These are phyloP conservation scores for Hirundo rustica DNA, from an alignment of 2,797 vertebrate species.

Conservation along the genomic window DNA sequence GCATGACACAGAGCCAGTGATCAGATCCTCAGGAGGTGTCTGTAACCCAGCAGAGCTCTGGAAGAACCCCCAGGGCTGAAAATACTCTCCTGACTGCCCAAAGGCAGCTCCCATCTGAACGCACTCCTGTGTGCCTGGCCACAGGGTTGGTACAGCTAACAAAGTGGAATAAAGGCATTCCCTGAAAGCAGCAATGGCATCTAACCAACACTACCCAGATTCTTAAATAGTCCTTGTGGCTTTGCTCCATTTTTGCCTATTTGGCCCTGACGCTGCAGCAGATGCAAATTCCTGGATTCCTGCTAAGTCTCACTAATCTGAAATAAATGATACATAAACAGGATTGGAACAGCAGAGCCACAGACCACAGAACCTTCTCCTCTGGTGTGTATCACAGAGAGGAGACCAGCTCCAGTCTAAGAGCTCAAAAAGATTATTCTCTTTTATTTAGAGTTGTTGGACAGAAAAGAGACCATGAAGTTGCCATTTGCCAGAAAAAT, in stretches of 20 bases:
- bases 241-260: not conserved
- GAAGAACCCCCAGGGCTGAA: not conserved
- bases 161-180: not conserved
- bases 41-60: not conserved
- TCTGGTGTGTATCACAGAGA: not conserved
- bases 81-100: not conserved
- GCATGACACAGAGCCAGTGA: not conserved
- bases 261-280: not conserved
- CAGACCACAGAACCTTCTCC: not conserved
- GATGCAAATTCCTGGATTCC: not conserved
- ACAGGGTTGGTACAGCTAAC: rapidly evolving
- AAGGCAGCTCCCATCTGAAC: not conserved
- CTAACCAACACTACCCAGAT: not conserved
- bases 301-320: not conserved
- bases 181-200: not conserved
- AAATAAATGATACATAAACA: conserved; percentile 17
- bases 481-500: not conserved
- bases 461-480: not conserved
- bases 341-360: not conserved
- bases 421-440: not conserved
- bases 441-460: not conserved
- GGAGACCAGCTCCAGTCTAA: not conserved
- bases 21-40: not conserved
- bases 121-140: not conserved
- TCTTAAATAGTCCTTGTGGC: not conserved